Percentiles rank a stretch among this genome's conserved stretches.
Conservation (phyloP, 2,113 vertebrate species). For the Onychostoma macrolepis region DNA sequence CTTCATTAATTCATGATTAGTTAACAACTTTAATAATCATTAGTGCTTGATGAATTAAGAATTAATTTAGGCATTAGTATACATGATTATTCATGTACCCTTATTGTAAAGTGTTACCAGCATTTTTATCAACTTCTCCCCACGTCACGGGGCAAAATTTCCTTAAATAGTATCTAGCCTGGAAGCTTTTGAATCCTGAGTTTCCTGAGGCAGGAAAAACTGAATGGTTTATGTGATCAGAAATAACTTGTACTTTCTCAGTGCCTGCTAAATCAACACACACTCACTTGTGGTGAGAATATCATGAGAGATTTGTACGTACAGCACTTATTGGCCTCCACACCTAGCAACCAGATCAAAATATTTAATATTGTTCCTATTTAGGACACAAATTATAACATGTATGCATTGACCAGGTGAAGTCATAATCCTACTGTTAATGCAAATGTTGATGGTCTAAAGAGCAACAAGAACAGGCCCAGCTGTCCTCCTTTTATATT, state of each 20-base stretch:
- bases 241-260: conserved; percentile 40
- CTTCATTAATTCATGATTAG: no score
- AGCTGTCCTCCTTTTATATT: not conserved
- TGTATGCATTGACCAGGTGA: not conserved
- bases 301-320: conserved; percentile 12
- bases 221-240: conserved; percentile 45
- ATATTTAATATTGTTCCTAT: not conserved
- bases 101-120: no score
- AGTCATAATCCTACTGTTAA: not conserved
- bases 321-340: not conserved
- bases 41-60: no score
- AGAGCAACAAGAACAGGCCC: not conserved
- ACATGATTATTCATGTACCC: no score
- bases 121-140: not conserved
- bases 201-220: conserved; percentile 51
- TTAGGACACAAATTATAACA: not conserved
- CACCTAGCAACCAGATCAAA: conserved; percentile 46
- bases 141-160: conserved; percentile 15
- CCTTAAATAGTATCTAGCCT: conserved; percentile 49
- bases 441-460: not conserved
- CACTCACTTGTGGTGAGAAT: conserved; percentile 32
- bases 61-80: no score
- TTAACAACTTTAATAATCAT: no score
- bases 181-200: conserved; percentile 14
- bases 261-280: conserved; percentile 13